Evolutionary conservation across 2,888 invertebrate species (phyloP).

Genomic region (Drosophila rubida): DNA sequence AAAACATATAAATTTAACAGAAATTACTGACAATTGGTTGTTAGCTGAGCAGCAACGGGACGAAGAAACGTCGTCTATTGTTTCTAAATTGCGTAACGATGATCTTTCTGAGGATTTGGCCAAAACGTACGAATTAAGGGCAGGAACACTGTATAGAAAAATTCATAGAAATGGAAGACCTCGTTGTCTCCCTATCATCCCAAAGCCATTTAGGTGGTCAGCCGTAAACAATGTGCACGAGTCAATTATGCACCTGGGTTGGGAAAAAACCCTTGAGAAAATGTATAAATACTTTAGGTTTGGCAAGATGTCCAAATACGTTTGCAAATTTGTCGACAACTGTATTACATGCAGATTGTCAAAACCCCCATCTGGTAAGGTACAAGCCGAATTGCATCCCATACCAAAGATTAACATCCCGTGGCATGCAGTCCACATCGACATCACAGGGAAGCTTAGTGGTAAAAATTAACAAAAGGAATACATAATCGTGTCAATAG

Average conservation of each 20-base stretch:
- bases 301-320: neutral
- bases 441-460: slow-evolving; percentile 15
- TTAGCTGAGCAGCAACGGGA: too few relatives aligned
- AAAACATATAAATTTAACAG: neutral
- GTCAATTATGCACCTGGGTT: slow-evolving; percentile 1
- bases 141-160: too few relatives aligned
- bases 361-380: neutral
- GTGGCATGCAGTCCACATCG: slow-evolving; percentile 17
- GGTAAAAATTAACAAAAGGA: too few relatives aligned
- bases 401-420: slow-evolving; percentile 8
- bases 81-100: too few relatives aligned
- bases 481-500: too few relatives aligned
- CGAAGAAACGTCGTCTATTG: too few relatives aligned
- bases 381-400: slow-evolving; percentile 10
- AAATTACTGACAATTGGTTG: too few relatives aligned
- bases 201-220: neutral
- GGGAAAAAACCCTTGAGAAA: neutral
- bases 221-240: neutral
- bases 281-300: neutral
- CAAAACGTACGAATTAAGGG: too few relatives aligned
- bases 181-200: neutral
- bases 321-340: slow-evolving; percentile 2
- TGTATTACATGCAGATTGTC: slow-evolving; percentile 2
- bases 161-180: slow-evolving; percentile 6
- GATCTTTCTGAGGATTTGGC: too few relatives aligned